Conservation (phyloP, 1,140 invertebrate genomes). For the Bicyclus anynana region DNA sequence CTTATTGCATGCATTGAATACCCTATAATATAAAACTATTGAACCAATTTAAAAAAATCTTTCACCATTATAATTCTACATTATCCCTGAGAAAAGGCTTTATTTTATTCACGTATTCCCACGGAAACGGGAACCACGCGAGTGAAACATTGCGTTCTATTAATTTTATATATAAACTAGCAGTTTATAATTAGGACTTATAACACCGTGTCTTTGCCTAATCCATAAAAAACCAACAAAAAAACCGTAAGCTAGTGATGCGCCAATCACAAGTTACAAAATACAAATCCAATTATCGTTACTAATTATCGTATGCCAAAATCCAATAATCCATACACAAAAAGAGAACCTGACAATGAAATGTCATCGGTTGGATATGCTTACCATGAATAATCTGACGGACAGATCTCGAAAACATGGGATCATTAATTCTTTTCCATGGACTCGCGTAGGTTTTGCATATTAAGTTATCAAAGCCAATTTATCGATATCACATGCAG, state of each 20-base stretch:
- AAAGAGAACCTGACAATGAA: constrained; percentile 14
- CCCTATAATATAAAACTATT: too few relatives aligned
- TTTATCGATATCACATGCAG: neutral
- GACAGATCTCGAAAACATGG: constrained; percentile 22
- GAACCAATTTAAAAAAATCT: too few relatives aligned
- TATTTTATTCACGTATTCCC: too few relatives aligned
- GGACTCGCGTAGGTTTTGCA: constrained; percentile 7
- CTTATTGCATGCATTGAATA: too few relatives aligned
- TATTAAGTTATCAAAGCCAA: neutral
- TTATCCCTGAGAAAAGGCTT: too few relatives aligned
- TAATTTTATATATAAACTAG: too few relatives aligned
- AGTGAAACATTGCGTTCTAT: too few relatives aligned
- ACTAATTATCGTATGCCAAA: constrained; percentile 26
- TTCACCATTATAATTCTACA: too few relatives aligned
- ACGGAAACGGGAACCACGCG: too few relatives aligned
- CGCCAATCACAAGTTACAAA: constrained; percentile 27
- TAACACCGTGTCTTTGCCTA: neutral
- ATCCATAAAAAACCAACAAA: neutral
- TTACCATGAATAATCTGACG: constrained; percentile 34
- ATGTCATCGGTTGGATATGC: constrained; percentile 7
- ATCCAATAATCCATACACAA: constrained; percentile 13
- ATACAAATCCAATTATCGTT: constrained; percentile 1
- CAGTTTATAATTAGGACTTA: too few relatives aligned
- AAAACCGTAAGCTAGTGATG: constrained; percentile 17
- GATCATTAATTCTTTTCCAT: constrained; percentile 30